Percentiles rank a stretch among this genome's conserved stretches.
Evolutionary conservation across 2,113 vertebrate species (phyloP).

Genomic region (Notiomystis cincta): DNA sequence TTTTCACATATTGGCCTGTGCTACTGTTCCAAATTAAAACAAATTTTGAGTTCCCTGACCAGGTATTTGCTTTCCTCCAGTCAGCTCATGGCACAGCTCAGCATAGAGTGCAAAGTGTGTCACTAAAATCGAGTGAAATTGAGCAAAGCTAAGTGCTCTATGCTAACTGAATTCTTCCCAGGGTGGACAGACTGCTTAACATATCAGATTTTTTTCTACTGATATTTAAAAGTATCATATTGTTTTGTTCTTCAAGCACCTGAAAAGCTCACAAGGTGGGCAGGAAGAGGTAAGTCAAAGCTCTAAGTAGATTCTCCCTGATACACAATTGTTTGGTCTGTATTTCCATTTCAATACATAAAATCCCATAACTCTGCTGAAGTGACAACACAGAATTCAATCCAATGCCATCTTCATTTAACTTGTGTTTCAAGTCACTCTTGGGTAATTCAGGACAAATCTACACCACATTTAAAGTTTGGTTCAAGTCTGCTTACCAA

Average conservation of each 20-base stretch:
- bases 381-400: neutral
- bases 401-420: neutral
- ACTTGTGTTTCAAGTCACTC: neutral
- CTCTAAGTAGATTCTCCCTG: neutral
- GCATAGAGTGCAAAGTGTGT: accelerated
- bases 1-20: neutral
- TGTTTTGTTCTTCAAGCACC: neutral
- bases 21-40: neutral
- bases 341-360: neutral
- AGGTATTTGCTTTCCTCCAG: neutral
- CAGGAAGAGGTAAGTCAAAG: neutral
- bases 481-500: neutral
- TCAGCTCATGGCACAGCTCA: neutral
- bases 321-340: neutral
- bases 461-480: neutral
- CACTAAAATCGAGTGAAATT: neutral
- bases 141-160: neutral
- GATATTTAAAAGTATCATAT: neutral
- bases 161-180: neutral
- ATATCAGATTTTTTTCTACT: neutral
- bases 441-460: neutral
- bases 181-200: neutral
- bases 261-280: neutral
- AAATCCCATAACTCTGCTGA: neutral
- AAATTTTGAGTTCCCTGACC: neutral